Evolutionary conservation across 2,888 invertebrate genomes (phyloP), one percentile per base, ranked within the genome.

Genomic region (Pachymerium ferrugineum): DNA sequence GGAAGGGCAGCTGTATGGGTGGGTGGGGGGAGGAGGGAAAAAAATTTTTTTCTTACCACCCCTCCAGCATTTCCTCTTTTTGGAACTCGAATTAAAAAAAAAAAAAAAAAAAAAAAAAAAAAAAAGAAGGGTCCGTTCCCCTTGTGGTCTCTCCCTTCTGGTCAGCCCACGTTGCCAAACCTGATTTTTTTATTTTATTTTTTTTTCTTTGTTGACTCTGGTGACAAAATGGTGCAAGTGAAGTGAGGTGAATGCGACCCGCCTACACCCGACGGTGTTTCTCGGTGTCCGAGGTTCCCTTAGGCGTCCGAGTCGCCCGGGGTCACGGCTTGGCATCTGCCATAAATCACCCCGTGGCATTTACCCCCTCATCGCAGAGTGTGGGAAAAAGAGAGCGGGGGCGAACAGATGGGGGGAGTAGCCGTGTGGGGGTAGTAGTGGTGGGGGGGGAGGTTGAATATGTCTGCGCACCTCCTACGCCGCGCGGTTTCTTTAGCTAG

Each of bases 331-430:
- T 54, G 54, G 54, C 54, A 54, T 54, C 54, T 54, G 54, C 54
- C 54, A 54, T 54, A 54, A 54, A 54, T 54, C 54, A 54, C 54
- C 54, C 54, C 54, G 54, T 54, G 54, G 54, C 54, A 54, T 54
- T 54, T 54, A 54, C 54, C 54, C 54, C 54, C 54, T 54, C 54
- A 54, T 54, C 54, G 8, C 25, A 54, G 16, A 47, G 54, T 54
- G 54, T 54, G 54, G 54, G 54, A 54, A 47, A 54, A 54, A 54
- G 54, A 54, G 54, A 54, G 54, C 54, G 54, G 54, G 54, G 54
- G 54, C 54, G 54, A 54, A 54, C 54, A 54, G 54, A 54, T 54
- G 54, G 54, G 54, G n/a, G n/a, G n/a, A n/a, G n/a, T n/a, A n/a
- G n/a, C n/a, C n/a, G n/a, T n/a, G n/a, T n/a, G n/a, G 54, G 54